These are phyloP conservation scores for Brachyistius frenatus DNA, from an alignment of 2,113 vertebrate genomes.

Conservation along the genomic window DNA sequence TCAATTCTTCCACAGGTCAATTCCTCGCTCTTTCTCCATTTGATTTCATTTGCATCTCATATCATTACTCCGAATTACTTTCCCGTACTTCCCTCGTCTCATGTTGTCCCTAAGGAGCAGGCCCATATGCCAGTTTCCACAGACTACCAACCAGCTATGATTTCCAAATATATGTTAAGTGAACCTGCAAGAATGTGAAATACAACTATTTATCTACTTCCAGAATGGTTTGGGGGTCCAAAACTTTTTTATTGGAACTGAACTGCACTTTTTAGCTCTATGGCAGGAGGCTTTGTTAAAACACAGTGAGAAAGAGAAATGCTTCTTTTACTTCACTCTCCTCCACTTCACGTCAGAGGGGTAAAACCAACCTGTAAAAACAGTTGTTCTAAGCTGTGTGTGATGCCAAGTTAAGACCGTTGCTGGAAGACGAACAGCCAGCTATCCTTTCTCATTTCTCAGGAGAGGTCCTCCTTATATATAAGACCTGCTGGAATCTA, in stretches of 20 bases:
- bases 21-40: constrained; percentile 10
- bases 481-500: constrained; percentile 37
- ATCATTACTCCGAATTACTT: constrained; percentile 7
- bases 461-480: constrained; percentile 29
- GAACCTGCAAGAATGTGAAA: constrained; percentile 67
- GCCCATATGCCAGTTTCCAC: constrained; percentile 52
- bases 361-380: constrained; percentile 64
- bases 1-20: not conserved
- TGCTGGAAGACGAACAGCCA: constrained; percentile 58
- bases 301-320: constrained; percentile 47
- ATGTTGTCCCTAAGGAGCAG: constrained; percentile 18
- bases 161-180: constrained; percentile 62
- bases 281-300: constrained; percentile 32
- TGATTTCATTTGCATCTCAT: constrained; percentile 20
- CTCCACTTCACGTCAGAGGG: constrained; percentile 23
- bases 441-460: constrained; percentile 51
- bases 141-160: constrained; percentile 39
- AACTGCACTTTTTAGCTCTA: constrained; percentile 37
- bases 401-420: constrained; percentile 45
- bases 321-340: not conserved
- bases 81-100: constrained; percentile 10
- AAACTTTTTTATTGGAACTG: constrained; percentile 38
- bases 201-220: constrained; percentile 67
- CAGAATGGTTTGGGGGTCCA: constrained; percentile 46
- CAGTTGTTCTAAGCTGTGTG: constrained; percentile 49